Conservation (phyloP, 2,797 vertebrate species). For the Chanos chanos region DNA sequence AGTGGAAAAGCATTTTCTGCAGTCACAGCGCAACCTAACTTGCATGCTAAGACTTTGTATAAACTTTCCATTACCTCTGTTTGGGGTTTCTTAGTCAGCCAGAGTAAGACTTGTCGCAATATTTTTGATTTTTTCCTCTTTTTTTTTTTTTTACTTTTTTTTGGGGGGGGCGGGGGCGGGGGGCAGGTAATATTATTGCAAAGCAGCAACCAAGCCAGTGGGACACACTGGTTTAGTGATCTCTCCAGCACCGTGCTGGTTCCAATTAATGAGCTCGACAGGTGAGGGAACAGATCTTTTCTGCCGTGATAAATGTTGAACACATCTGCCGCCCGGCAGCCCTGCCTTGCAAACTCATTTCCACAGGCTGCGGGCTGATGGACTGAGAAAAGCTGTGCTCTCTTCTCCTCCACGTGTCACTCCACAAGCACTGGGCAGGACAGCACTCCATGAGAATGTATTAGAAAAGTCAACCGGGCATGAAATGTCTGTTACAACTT, state of each 20-base stretch:
- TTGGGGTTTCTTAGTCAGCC: too few relatives aligned
- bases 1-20: background rate
- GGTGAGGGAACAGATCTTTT: constrained; percentile 18
- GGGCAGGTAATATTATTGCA: background rate
- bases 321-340: constrained; percentile 13
- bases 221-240: background rate
- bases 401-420: constrained; percentile 11
- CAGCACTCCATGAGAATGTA: constrained; percentile 23
- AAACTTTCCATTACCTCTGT: too few relatives aligned
- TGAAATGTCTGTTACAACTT: constrained; percentile 40
- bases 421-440: constrained; percentile 1
- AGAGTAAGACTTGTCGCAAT: too few relatives aligned
- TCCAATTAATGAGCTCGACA: constrained; percentile 8
- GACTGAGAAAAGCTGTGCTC: constrained; percentile 13
- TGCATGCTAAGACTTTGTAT: too few relatives aligned
- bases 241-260: background rate
- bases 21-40: background rate
- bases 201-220: too few relatives aligned
- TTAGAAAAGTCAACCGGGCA: constrained; percentile 34
- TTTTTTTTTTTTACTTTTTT: too few relatives aligned
- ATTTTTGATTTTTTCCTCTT: too few relatives aligned
- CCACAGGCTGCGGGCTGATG: background rate
- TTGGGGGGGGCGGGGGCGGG: too few relatives aligned
- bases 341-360: constrained; percentile 10
- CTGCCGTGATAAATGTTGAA: constrained; percentile 6